Conservation (phyloP, 2,113 vertebrate species). For the Nannospalax galili region DNA sequence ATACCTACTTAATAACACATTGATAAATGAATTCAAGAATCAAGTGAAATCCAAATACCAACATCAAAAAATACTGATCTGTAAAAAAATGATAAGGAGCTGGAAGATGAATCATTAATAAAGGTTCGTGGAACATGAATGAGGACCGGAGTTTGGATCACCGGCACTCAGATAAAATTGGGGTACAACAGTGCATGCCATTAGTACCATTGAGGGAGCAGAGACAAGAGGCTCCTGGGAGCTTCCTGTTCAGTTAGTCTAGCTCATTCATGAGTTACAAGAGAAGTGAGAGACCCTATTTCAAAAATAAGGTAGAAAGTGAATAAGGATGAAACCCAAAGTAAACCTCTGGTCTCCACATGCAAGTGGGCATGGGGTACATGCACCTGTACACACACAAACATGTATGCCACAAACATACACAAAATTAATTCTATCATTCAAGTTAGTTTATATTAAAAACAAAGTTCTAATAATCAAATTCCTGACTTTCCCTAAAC, state of each 20-base stretch:
- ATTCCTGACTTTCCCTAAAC: neutral
- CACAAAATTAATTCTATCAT: neutral
- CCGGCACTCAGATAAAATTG: neutral
- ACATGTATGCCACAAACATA: too few species aligned
- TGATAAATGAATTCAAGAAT: conserved; percentile 3
- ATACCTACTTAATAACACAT: neutral
- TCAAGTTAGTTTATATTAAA: neutral
- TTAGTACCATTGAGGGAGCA: too few species aligned
- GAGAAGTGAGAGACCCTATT: neutral
- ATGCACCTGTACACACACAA: too few species aligned
- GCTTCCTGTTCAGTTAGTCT: neutral
- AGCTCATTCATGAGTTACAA: neutral
- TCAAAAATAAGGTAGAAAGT: neutral
- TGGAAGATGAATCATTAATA: neutral
- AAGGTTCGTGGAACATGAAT: neutral
- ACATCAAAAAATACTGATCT: neutral
- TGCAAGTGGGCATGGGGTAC: too few species aligned
- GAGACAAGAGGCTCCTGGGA: too few species aligned
- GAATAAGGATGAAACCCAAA: neutral
- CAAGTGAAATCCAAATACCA: neutral
- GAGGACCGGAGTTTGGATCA: neutral
- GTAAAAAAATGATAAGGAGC: neutral
- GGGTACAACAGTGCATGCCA: too few species aligned
- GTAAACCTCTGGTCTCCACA: neutral
- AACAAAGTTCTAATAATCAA: neutral